These are phyloP conservation scores for Ceramica pisi DNA, from an alignment of 2,888 invertebrate genomes.

Conservation along the genomic window DNA sequence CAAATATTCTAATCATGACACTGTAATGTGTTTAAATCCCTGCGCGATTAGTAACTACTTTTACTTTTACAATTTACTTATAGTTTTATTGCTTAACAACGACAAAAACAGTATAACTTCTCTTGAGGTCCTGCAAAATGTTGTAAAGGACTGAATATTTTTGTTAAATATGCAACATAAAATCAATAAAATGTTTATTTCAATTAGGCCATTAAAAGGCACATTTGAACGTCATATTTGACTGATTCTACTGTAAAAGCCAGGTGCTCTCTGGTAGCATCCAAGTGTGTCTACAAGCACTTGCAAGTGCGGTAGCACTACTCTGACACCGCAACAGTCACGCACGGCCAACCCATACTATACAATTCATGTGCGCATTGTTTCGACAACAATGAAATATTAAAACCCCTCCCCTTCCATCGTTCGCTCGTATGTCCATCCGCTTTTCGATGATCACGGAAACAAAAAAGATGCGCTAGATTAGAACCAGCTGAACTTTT, in stretches of 20 bases:
- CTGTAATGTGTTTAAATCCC: not conserved
- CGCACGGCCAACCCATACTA: not conserved
- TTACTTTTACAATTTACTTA: no score
- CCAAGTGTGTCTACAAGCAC: not conserved
- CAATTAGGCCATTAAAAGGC: no score
- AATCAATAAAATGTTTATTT: no score
- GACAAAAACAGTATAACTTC: no score
- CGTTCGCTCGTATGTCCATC: not conserved
- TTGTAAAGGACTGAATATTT: no score
- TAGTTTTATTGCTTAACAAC: no score
- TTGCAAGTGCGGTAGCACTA: not conserved
- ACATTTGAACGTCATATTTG: no score
- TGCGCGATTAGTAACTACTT: not conserved
- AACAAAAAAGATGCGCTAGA: not conserved
- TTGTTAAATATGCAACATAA: no score
- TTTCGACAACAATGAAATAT: conserved; percentile 19
- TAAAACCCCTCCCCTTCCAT: not conserved
- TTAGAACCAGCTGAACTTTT: no score
- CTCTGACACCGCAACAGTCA: not conserved
- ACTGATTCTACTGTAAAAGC: no score
- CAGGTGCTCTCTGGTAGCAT: no score
- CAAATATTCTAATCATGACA: conserved; percentile 14
- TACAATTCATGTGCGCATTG: not conserved
- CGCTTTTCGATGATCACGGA: not conserved
- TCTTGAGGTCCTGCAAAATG: no score